Evolutionary conservation across 2,113 vertebrate species (phyloP).

Genomic region (Probosciger aterrimus): DNA sequence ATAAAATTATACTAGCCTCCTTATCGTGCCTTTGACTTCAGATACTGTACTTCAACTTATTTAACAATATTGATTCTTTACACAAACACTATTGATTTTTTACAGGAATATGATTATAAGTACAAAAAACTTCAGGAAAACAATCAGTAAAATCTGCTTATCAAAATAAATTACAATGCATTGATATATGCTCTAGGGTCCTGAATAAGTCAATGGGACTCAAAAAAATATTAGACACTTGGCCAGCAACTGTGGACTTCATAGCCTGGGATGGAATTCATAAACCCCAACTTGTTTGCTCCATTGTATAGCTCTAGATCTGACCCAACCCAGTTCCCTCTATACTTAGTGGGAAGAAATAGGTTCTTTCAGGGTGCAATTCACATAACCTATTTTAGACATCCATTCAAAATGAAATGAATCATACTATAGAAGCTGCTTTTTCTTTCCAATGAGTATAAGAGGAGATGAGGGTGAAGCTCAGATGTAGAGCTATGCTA

Average conservation of each 20-base stretch:
- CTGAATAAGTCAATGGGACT: background rate
- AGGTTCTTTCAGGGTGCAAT: background rate
- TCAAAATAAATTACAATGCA: slow-evolving; percentile 17
- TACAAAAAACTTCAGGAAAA: slow-evolving; percentile 27
- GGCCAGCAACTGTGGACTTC: background rate
- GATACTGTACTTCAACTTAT: slow-evolving; percentile 14
- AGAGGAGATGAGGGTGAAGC: background rate
- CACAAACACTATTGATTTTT: slow-evolving; percentile 3
- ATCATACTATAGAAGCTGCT: background rate
- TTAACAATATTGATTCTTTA: slow-evolving; percentile 15
- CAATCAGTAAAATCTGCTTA: slow-evolving; percentile 25
- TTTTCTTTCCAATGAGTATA: background rate
- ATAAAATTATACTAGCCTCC: slow-evolving; percentile 48
- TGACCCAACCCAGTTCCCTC: background rate
- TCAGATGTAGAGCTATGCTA: background rate
- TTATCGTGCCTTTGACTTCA: slow-evolving; percentile 3
- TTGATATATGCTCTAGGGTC: background rate
- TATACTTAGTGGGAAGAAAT: background rate
- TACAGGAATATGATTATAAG: background rate
- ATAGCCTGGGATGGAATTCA: background rate
- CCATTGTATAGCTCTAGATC: background rate
- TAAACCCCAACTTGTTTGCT: background rate
- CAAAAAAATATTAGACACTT: background rate
- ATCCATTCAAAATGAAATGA: background rate
- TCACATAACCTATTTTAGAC: background rate